Evolutionary conservation across 1,140 invertebrate genomes (phyloP).

Genomic region (Cyclina sinensis): DNA sequence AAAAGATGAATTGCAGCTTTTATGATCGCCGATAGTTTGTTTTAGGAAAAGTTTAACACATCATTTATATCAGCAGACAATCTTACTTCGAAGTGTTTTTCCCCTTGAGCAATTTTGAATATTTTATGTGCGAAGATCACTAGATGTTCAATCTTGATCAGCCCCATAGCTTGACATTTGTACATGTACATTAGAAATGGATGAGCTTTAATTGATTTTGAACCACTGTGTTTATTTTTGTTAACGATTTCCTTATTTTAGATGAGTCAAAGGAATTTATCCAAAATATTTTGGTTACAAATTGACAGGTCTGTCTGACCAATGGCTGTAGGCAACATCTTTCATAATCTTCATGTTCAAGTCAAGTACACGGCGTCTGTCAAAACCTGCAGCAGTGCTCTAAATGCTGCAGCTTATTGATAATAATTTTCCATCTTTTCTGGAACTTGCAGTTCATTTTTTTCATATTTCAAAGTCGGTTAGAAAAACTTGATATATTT

Average conservation of each 20-base stretch:
- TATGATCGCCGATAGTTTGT: not conserved
- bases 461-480: too few relatives aligned
- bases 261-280: not conserved
- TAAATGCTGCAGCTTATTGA: too few relatives aligned
- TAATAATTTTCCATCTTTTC: too few relatives aligned
- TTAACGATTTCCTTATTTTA: slow-evolving; percentile 35
- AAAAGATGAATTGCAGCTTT: not conserved
- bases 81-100: slow-evolving; percentile 33
- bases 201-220: slow-evolving; percentile 50
- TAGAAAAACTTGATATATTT: too few relatives aligned
- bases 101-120: slow-evolving; percentile 45
- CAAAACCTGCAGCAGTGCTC: too few relatives aligned
- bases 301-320: not conserved
- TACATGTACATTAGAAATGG: slow-evolving; percentile 45
- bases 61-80: slow-evolving; percentile 4
- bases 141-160: slow-evolving; percentile 38
- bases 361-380: too few relatives aligned
- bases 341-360: not conserved
- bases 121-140: slow-evolving; percentile 28
- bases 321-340: not conserved
- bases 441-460: too few relatives aligned
- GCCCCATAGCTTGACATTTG: not conserved
- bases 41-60: not conserved
- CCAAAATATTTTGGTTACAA: not conserved
- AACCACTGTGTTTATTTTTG: not conserved